A percentile compares a stretch with the other conserved stretches of the same genome.
Evolutionary conservation across 2,888 invertebrate genomes (phyloP).

Genomic region (Euplexia lucipara): DNA sequence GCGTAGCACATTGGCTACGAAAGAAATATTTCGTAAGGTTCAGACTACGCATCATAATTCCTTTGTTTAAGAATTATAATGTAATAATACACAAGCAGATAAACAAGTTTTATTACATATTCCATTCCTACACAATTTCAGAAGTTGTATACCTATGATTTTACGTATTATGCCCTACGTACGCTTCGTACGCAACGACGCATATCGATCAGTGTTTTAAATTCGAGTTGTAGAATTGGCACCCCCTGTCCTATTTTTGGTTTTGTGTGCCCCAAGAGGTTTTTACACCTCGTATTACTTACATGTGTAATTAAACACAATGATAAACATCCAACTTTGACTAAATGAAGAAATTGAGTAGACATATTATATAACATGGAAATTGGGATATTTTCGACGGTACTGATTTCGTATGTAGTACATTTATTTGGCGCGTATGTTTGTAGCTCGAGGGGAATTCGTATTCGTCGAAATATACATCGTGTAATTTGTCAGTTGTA

Average conservation of each 20-base stretch:
- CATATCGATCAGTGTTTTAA: conserved; percentile 39
- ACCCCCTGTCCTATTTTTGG: conserved; percentile 25
- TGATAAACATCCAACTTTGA: conserved; percentile 17
- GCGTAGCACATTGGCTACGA: neutral
- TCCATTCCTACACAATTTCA: neutral
- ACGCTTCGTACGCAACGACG: conserved; percentile 14
- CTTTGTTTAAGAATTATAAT: neutral
- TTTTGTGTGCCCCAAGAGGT: conserved; percentile 25
- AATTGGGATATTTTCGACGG: conserved; percentile 7
- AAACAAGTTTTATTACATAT: neutral
- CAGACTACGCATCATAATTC: neutral
- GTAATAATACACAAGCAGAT: neutral
- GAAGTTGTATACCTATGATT: neutral
- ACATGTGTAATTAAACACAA: conserved; percentile 35
- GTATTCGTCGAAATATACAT: conserved; percentile 16
- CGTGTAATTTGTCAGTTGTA: conserved; percentile 28
- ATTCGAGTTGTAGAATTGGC: conserved; percentile 30
- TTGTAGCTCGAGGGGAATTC: neutral
- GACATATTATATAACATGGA: neutral
- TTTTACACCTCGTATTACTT: conserved; percentile 21
- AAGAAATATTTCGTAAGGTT: neutral
- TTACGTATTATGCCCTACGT: conserved; percentile 2
- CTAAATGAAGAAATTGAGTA: conserved; percentile 3
- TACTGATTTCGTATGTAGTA: neutral
- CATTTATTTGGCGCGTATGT: neutral